Percentiles rank a stretch among this genome's conserved stretches.
phyloP scores from a whole-genome alignment of 2,113 vertebrate species.

The Cavia aperea region DNA sequence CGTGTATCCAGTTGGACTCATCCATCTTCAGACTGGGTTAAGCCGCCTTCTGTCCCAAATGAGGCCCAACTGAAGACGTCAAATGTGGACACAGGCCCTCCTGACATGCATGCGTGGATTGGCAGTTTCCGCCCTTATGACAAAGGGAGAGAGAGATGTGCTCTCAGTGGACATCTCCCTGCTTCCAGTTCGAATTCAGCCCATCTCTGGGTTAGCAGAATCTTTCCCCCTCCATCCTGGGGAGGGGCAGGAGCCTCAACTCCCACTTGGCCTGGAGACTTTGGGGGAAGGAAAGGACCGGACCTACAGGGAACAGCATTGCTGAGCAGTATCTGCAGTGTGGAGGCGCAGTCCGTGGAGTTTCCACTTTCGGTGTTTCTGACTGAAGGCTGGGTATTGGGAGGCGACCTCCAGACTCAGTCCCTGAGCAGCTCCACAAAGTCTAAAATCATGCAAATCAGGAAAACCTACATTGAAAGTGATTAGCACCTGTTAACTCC shows the following conservation, averaged over 20 bases:
- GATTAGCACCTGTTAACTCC: neutral
- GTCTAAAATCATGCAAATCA: neutral
- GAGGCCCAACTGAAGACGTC: neutral
- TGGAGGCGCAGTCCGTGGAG: fast-evolving
- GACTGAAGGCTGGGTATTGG: fast-evolving
- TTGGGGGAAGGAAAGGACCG: neutral
- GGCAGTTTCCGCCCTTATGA: neutral
- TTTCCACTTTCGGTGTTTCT: neutral
- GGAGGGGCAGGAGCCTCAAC: fast-evolving
- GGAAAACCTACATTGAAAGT: neutral
- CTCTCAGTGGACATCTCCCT: neutral
- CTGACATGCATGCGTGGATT: neutral
- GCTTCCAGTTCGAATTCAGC: too few species aligned
- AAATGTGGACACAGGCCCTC: neutral
- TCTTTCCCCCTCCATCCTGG: too few species aligned
- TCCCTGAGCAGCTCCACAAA: neutral
- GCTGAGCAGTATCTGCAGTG: too few species aligned
- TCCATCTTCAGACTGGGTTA: neutral
- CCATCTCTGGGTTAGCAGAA: neutral
- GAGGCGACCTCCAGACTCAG: neutral
- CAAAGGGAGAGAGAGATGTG: too few species aligned
- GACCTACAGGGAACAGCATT: fast-evolving
- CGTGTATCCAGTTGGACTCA: too few species aligned
- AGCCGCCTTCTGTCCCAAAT: neutral
- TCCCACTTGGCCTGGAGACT: neutral